Evolutionary conservation across 2,888 invertebrate genomes (phyloP).

Genomic region (Slavum lentiscoides): DNA sequence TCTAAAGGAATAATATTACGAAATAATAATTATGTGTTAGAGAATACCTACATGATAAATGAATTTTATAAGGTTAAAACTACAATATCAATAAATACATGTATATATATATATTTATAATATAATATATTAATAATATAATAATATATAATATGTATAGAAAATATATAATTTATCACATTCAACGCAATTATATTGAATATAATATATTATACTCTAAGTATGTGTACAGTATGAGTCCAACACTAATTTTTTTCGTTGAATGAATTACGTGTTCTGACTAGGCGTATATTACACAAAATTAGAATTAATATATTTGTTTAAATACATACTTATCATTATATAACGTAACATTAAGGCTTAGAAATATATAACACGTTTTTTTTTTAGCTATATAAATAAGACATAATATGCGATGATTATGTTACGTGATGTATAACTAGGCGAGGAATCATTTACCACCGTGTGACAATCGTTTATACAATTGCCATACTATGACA

Average conservation of each 20-base stretch:
- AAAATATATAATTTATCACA: neutral
- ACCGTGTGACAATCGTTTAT: neutral
- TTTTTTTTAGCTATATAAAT: neutral
- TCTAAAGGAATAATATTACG: neutral
- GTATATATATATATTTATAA: too few species aligned
- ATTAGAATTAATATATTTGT: neutral
- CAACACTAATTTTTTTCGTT: neutral
- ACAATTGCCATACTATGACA: neutral
- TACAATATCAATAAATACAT: neutral
- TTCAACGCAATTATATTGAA: neutral
- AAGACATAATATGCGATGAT: too few species aligned
- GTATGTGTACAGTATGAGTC: neutral
- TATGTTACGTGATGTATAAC: neutral
- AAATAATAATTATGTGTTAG: neutral
- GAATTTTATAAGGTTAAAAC: neutral
- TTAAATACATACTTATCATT: neutral
- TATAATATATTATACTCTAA: neutral
- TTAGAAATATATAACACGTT: neutral
- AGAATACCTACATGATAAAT: neutral
- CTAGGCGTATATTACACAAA: constrained; percentile 7
- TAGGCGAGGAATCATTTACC: constrained; percentile 9
- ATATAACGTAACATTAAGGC: neutral
- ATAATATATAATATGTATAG: neutral
- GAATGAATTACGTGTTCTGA: neutral
- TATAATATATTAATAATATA: too few species aligned